Conservation (phyloP, 2,113 vertebrate genomes). For the Quiscalus mexicanus region DNA sequence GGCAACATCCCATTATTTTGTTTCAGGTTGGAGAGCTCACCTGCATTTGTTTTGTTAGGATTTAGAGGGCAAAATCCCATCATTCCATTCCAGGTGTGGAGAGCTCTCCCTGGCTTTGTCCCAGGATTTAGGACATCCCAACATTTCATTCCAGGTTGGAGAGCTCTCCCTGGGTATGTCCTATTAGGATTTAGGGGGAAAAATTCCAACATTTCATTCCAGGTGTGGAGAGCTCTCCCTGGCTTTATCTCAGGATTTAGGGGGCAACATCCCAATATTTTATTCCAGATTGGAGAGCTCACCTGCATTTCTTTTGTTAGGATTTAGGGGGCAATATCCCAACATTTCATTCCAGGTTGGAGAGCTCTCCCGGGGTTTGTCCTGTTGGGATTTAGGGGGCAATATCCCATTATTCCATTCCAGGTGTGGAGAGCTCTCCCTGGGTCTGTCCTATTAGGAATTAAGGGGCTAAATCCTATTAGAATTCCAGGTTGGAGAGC, state of each 20-base stretch:
- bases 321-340: too few relatives aligned
- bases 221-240: too few relatives aligned
- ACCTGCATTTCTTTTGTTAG: too few relatives aligned
- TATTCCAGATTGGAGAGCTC: not conserved
- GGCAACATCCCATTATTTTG: not conserved
- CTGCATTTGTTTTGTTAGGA: not conserved
- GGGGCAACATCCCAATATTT: not conserved
- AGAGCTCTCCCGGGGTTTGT: too few relatives aligned
- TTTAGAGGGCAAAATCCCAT: not conserved
- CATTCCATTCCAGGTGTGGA: not conserved
- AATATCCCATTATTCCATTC: not conserved
- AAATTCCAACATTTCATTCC: too few relatives aligned
- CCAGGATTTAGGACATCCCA: not conserved
- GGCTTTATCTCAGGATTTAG: not conserved
- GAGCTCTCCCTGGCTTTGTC: not conserved
- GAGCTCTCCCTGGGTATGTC: too few relatives aligned
- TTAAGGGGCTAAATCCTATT: not conserved
- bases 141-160: not conserved
- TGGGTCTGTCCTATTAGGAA: too few relatives aligned
- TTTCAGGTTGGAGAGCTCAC: not conserved
- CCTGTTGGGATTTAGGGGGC: too few relatives aligned
- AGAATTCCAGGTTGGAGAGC: not conserved
- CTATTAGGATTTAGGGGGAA: not conserved
- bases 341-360: too few relatives aligned
- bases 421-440: too few relatives aligned